A percentile compares a stretch with the other conserved stretches of the same genome.
Evolutionary conservation across 2,113 vertebrate species (phyloP).

Genomic region (Cacatua alba): DNA sequence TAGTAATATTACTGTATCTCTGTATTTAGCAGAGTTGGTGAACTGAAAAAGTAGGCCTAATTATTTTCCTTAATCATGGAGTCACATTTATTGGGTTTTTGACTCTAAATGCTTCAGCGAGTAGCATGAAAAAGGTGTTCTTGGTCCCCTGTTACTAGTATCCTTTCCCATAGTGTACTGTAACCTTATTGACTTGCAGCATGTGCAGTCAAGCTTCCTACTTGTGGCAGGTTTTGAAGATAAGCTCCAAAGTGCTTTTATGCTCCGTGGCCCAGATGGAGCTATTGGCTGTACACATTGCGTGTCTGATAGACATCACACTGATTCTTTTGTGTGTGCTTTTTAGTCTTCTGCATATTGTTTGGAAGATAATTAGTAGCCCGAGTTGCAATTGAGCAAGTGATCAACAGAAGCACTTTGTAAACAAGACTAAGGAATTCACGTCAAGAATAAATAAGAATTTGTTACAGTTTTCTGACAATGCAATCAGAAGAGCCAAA

Average conservation of each 20-base stretch:
- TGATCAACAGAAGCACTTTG: background rate
- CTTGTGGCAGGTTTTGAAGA: background rate
- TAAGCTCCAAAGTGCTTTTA: background rate
- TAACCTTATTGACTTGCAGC: background rate
- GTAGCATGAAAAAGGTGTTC: background rate
- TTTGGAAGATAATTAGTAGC: background rate
- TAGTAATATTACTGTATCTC: too few species aligned
- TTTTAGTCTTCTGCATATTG: background rate
- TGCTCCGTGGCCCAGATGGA: background rate
- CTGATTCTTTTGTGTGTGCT: background rate
- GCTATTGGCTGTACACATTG: background rate
- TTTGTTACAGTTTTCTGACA: background rate
- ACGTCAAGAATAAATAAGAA: background rate
- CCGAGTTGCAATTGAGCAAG: background rate
- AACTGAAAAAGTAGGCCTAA: background rate
- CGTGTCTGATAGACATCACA: background rate
- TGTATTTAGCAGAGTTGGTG: background rate
- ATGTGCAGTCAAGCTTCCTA: rapidly evolving
- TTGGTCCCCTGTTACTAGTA: background rate
- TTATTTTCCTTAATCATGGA: background rate
- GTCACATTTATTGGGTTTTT: background rate
- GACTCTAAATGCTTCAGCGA: background rate
- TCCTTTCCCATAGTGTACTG: background rate
- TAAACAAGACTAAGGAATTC: background rate
- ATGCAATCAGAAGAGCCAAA: background rate